A percentile compares a stretch with the other conserved stretches of the same genome.
phyloP scores from a whole-genome alignment of 2,888 invertebrate species.

The Volucella bombylans region DNA sequence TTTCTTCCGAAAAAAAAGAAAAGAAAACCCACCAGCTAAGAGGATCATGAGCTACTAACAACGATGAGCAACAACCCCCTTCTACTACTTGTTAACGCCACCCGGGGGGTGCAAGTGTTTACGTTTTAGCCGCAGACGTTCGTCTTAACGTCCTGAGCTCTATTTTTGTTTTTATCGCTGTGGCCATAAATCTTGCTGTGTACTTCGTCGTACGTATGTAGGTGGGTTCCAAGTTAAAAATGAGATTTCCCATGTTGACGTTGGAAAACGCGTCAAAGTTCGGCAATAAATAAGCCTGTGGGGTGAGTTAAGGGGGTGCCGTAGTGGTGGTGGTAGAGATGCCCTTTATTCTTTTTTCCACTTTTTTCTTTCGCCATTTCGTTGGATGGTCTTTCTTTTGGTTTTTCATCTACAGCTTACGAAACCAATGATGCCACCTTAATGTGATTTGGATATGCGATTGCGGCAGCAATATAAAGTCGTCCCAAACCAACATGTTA shows the following conservation, averaged over 20 bases:
- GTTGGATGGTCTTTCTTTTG: slow-evolving; percentile 8
- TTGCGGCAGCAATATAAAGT: slow-evolving; percentile 43
- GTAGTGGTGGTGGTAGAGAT: background rate
- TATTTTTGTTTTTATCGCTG: slow-evolving; percentile 71
- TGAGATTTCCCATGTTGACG: slow-evolving; percentile 72
- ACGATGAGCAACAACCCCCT: background rate
- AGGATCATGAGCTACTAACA: slow-evolving; percentile 16
- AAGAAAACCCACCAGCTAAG: slow-evolving; percentile 24
- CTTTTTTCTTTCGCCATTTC: slow-evolving; percentile 45
- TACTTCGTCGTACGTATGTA: slow-evolving; percentile 45
- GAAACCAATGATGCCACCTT: slow-evolving; percentile 9
- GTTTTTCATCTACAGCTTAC: background rate
- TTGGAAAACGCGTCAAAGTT: slow-evolving; percentile 71
- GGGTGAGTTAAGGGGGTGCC: slow-evolving; percentile 13
- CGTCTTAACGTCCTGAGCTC: slow-evolving; percentile 61
- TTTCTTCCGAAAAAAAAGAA: slow-evolving; percentile 18
- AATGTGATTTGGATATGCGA: slow-evolving; percentile 74
- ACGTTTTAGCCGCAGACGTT: slow-evolving; percentile 69
- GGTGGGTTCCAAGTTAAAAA: slow-evolving; percentile 69
- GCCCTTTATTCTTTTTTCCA: slow-evolving; percentile 7
- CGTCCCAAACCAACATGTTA: slow-evolving; percentile 49
- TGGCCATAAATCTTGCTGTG: slow-evolving; percentile 70
- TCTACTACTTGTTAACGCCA: background rate
- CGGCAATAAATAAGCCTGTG: slow-evolving; percentile 69
- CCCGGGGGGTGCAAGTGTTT: slow-evolving; percentile 64